Conservation (phyloP, 2,113 vertebrate genomes). For the Bos taurus region ARS-UCD2.0 NC_037332.1:35925501-35926000, state of each 20-base stretch:
- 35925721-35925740: not conserved
- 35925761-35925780: not conserved
- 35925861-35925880: not conserved
- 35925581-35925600: not conserved
- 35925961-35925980: not conserved
- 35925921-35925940: not conserved
- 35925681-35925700: not conserved
- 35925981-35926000: not conserved
- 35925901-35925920: not conserved
- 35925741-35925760: not conserved
- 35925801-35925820: not conserved
- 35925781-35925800: not conserved
- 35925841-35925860: not conserved
- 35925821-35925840: not conserved
- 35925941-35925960: not conserved
- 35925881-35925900: not conserved
- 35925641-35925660: slow-evolving; percentile 1
- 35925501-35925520: not conserved
- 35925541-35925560: not conserved
- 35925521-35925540: not conserved
- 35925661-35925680: not conserved
- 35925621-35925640: not conserved
- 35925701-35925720: not conserved
- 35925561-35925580: not conserved
- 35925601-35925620: not conserved